A percentile compares a stretch with the other conserved stretches of the same genome.
Evolutionary conservation across 2,888 invertebrate species (phyloP).

Genomic region (Seira musarum): DNA sequence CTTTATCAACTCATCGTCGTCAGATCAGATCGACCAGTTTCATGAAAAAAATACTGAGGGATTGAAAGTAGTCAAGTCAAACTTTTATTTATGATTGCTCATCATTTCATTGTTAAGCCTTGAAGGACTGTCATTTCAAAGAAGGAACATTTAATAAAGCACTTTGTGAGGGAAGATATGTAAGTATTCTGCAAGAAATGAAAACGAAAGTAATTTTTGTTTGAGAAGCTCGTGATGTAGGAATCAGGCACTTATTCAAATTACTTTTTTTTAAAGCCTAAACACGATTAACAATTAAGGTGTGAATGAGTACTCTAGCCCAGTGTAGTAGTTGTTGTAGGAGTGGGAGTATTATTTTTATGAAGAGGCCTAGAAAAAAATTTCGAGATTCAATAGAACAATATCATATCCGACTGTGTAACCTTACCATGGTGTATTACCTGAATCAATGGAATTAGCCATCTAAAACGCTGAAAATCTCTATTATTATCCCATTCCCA

Average conservation of each 20-base stretch:
- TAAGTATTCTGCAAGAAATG: too few species aligned
- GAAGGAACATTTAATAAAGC: too few species aligned
- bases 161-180: too few species aligned
- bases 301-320: background rate
- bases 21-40: background rate
- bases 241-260: background rate
- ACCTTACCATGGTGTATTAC: background rate
- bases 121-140: slow-evolving; percentile 1
- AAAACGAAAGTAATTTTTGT: too few species aligned
- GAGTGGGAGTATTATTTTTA: background rate
- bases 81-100: background rate
- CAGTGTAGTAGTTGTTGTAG: background rate
- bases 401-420: background rate
- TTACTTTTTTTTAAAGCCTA: background rate
- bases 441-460: too few species aligned
- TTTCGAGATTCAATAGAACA: background rate
- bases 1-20: background rate
- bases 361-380: background rate
- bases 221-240: too few species aligned
- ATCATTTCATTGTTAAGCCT: slow-evolving; percentile 9
- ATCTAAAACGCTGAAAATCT: too few species aligned
- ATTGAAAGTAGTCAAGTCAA: background rate
- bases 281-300: background rate
- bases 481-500: too few species aligned
- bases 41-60: background rate